These are phyloP conservation scores for Gandaritis pyraliata DNA, from an alignment of 2,888 invertebrate genomes.

Conservation along the genomic window DNA sequence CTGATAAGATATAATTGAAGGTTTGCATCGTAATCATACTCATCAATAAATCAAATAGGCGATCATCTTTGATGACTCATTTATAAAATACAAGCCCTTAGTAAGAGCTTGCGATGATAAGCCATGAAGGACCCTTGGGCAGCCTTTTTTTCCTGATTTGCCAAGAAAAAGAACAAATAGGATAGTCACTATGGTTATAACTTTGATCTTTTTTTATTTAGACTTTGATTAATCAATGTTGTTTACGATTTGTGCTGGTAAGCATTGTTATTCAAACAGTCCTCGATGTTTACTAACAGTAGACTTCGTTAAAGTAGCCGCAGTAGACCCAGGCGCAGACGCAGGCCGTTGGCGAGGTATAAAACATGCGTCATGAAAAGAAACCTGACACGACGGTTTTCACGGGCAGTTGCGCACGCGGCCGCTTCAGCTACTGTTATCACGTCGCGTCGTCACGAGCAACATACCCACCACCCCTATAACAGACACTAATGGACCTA, in stretches of 20 bases:
- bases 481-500: slow-evolving; percentile 26
- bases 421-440: slow-evolving; percentile 41
- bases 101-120: too few relatives aligned
- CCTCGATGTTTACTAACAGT: slow-evolving; percentile 2
- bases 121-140: too few relatives aligned
- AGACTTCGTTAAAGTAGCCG: background rate
- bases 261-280: slow-evolving; percentile 2
- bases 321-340: too few relatives aligned
- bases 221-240: background rate
- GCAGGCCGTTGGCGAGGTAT: background rate
- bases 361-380: slow-evolving; percentile 31
- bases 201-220: too few relatives aligned
- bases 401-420: slow-evolving; percentile 47
- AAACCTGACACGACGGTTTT: slow-evolving; percentile 45
- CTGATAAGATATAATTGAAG: slow-evolving; percentile 14
- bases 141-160: too few relatives aligned
- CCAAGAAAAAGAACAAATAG: too few relatives aligned
- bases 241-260: background rate
- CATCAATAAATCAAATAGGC: background rate
- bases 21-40: slow-evolving; percentile 17
- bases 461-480: slow-evolving; percentile 39
- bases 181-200: too few relatives aligned
- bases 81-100: too few relatives aligned
- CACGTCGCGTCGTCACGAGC: slow-evolving; percentile 34
- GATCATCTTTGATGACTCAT: background rate